Conservation (phyloP, 2,888 invertebrate species). For the Eupithecia vulgata region DNA sequence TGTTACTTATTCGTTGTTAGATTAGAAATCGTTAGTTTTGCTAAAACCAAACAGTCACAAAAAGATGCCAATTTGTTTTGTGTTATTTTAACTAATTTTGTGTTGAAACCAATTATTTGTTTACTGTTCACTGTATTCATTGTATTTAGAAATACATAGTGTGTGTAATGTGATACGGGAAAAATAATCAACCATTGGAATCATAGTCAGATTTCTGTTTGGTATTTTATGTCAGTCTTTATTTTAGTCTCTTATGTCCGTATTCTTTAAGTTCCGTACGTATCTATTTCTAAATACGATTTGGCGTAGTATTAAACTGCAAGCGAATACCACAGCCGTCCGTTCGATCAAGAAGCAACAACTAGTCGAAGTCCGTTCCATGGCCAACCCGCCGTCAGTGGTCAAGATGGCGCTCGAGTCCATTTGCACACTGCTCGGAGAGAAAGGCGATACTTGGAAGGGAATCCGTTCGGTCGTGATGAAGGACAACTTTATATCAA, state of each 20-base stretch:
- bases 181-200: background rate
- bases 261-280: background rate
- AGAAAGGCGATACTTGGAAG: conserved; percentile 96
- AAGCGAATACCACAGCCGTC: conserved; percentile 87
- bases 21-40: conserved; percentile 27
- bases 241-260: background rate
- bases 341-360: conserved; percentile 98
- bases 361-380: conserved; percentile 96
- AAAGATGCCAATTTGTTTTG: conserved; percentile 40
- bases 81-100: conserved; percentile 12
- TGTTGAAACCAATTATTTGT: conserved; percentile 5
- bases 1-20: conserved; percentile 19
- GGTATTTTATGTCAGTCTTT: background rate
- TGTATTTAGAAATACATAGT: conserved; percentile 33
- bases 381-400: conserved; percentile 96
- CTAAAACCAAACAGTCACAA: conserved; percentile 38
- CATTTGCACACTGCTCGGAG: conserved; percentile 96
- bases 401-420: conserved; percentile 97
- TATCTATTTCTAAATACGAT: conserved; percentile 29
- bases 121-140: background rate
- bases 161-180: background rate
- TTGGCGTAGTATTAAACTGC: conserved; percentile 59
- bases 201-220: background rate
- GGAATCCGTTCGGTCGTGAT: conserved; percentile 95
- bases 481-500: conserved; percentile 97